phyloP scores from a whole-genome alignment of 2,113 vertebrate species.

The Cololabis saira region DNA sequence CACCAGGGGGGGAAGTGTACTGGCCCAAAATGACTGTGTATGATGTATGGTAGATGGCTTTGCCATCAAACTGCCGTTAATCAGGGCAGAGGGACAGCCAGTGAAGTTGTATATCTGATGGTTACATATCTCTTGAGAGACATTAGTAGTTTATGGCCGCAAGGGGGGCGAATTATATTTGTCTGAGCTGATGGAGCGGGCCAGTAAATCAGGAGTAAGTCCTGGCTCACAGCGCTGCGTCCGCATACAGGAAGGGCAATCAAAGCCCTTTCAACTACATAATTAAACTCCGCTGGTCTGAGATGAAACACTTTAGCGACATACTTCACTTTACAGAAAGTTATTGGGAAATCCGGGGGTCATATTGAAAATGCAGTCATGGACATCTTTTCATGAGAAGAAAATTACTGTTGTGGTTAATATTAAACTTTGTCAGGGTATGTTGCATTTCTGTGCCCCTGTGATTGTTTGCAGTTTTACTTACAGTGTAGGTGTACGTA shows the following conservation, averaged over 20 bases:
- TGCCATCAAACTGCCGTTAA: slow-evolving; percentile 69
- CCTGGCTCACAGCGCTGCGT: slow-evolving; percentile 56
- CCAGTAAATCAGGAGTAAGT: slow-evolving; percentile 61
- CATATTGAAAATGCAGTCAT: slow-evolving; percentile 20
- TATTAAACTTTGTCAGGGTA: slow-evolving; percentile 19
- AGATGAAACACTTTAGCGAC: slow-evolving; percentile 46
- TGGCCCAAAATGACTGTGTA: slow-evolving; percentile 36
- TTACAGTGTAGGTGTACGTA: slow-evolving; percentile 31
- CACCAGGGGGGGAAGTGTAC: slow-evolving; percentile 45
- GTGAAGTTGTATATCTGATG: slow-evolving; percentile 75
- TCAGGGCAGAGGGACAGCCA: slow-evolving; percentile 58
- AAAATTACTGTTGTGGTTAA: slow-evolving; percentile 48
- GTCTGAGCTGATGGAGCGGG: slow-evolving; percentile 67
- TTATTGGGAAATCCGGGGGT: slow-evolving; percentile 41
- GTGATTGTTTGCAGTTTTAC: slow-evolving; percentile 8
- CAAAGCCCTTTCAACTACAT: slow-evolving; percentile 55
- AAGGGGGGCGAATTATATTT: slow-evolving; percentile 70
- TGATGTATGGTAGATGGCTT: slow-evolving; percentile 58
- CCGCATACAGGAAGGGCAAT: slow-evolving; percentile 64
- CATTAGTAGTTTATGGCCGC: slow-evolving; percentile 65
- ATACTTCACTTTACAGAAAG: slow-evolving; percentile 50
- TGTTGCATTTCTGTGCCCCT: slow-evolving; percentile 4
- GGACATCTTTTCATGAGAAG: slow-evolving; percentile 26
- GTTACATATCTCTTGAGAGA: slow-evolving; percentile 71
- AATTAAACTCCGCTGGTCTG: slow-evolving; percentile 63